Evolutionary conservation across 1,140 invertebrate genomes (phyloP), one percentile per base, ranked within the genome.

Genomic region (Akabosia matsudoensis): DNA sequence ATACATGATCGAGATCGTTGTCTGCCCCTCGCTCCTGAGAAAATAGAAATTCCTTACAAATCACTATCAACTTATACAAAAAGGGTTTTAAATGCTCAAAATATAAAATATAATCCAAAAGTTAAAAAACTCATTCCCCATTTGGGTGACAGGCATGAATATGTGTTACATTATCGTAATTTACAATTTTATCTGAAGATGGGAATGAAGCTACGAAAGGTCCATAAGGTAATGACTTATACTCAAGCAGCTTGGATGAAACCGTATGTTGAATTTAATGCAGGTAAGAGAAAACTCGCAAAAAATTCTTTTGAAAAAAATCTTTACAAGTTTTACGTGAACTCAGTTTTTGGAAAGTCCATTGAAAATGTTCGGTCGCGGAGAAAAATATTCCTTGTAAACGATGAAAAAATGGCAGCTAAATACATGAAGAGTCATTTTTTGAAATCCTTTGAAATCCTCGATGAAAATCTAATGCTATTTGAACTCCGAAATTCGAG

Each of bases 331-430:
- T 22, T 28, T 13, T 52, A 56, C 28, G 37, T 37, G 2, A 74
- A 74, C 74, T 30, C 61, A 1, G 70, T 82, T 1, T 83, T 79
- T 78, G 82, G 82, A 0, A 82, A 82, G 76, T 77, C 75, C 16
- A 81, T 82, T 75, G 82, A 84, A 79, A 83, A 83, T 77, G 77
- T 82, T 22, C 79, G 82, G 74, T 80, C 82, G 54, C 56, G 79
- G 74, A 33, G 77, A 24, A 75, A 82, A 74, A 76, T 82, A 3
- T 72, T 52, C 56, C 61, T 83, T 28, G 45, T 22, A 4, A 70
- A 18, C 30, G 73, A 78, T 79, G n/a, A 14, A 3, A 70, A 82
- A 45, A 70, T 77, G 75, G 51, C 54, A 24, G 22, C 72, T 64
- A 79, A 81, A 71, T 54, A 80, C 0, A 73, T 80, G 18, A 52